These are phyloP conservation scores for Battus philenor DNA, from an alignment of 1,140 invertebrate genomes.

Conservation along the genomic window DNA sequence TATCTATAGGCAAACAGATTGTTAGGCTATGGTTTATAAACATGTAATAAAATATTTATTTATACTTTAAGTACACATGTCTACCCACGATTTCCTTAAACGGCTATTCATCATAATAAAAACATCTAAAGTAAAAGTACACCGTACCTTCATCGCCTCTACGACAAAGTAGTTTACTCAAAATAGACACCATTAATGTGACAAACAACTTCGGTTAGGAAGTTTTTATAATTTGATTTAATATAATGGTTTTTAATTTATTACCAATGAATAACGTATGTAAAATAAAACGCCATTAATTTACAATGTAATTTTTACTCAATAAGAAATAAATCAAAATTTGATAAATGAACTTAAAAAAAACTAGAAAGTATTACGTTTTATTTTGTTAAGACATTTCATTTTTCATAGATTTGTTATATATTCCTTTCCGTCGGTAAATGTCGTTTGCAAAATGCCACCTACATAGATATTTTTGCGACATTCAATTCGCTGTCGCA, in stretches of 20 bases:
- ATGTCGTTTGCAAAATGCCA: too few species aligned
- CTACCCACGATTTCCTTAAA: too few species aligned
- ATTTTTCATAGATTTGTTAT: not conserved
- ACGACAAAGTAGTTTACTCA: too few species aligned
- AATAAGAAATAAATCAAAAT: not conserved
- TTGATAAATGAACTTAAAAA: not conserved
- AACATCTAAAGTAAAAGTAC: constrained; percentile 2
- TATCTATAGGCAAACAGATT: too few species aligned
- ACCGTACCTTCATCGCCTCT: too few species aligned
- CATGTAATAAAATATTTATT: too few species aligned
- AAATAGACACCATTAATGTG: constrained; percentile 10
- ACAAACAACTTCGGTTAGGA: constrained; percentile 11
- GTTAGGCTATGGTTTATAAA: too few species aligned
- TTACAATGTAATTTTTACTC: not conserved
- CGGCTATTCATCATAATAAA: constrained; percentile 12
- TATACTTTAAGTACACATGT: too few species aligned
- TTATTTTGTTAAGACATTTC: not conserved
- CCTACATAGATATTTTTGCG: too few species aligned
- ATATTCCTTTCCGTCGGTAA: not conserved
- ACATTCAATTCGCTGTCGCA: too few species aligned
- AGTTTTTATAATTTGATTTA: constrained; percentile 16
- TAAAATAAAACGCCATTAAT: too few species aligned
- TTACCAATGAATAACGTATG: constrained; percentile 1
- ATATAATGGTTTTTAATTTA: constrained; percentile 11
- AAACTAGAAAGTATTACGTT: not conserved